phyloP scores from a whole-genome alignment of 2,113 vertebrate species.

The Puffinus mauretanicus region DNA sequence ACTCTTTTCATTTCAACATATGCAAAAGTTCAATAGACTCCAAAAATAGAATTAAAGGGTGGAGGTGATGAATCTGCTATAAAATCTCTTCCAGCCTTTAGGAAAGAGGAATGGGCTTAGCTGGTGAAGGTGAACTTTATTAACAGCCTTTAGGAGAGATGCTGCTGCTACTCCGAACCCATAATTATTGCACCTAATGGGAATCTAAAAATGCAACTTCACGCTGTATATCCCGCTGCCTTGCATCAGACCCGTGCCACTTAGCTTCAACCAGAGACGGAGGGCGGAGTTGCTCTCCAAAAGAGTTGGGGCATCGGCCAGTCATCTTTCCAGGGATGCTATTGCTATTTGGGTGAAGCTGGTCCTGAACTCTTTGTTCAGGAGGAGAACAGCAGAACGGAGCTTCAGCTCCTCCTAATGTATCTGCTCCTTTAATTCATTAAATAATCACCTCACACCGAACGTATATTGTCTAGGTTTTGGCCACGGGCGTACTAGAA shows the following conservation, averaged over 20 bases:
- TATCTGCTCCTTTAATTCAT: conserved; percentile 59
- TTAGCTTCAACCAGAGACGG: not conserved
- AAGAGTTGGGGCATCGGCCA: not conserved
- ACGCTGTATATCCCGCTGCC: not conserved
- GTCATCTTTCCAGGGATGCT: not conserved
- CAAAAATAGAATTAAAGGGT: conserved; percentile 60
- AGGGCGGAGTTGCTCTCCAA: not conserved
- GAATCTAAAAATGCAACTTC: not conserved
- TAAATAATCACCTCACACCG: conserved; percentile 46
- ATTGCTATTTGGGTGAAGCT: not conserved
- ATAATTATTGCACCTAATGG: not conserved
- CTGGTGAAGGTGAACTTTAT: conserved; percentile 52
- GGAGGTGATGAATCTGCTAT: conserved; percentile 39
- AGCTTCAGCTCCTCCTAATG: conserved; percentile 32
- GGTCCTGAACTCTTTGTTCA: conserved; percentile 27
- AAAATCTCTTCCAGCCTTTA: conserved; percentile 21
- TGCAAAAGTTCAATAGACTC: conserved; percentile 54
- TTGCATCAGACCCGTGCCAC: not conserved
- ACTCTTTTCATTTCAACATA: conserved; percentile 66
- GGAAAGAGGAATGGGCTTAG: conserved; percentile 28
- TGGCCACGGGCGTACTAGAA: not conserved
- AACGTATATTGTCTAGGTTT: not conserved
- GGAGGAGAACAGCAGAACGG: not conserved
- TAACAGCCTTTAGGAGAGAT: not conserved
- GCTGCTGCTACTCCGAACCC: not conserved